phyloP scores from a whole-genome alignment of 2,113 vertebrate genomes.

The Nycticryphes semicollaris region DNA sequence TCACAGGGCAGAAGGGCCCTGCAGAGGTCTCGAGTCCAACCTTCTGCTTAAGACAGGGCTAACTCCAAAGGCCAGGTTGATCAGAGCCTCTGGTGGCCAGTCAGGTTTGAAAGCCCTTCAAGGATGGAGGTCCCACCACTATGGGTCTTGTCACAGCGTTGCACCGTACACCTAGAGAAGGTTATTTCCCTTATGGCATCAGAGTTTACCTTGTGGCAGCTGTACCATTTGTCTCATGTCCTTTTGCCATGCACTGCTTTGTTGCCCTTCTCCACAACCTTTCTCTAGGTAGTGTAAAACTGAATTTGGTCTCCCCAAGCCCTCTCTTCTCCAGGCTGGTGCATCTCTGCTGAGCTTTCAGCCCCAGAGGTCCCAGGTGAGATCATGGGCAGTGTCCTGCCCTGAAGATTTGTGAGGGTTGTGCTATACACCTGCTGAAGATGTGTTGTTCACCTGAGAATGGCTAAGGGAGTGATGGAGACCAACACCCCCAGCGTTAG shows the following conservation, averaged over 20 bases:
- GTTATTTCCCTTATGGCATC: background rate
- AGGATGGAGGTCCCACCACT: background rate
- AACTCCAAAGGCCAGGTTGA: background rate
- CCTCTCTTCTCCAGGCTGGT: background rate
- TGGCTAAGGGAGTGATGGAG: background rate
- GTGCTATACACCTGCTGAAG: background rate
- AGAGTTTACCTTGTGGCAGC: background rate
- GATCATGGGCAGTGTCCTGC: background rate
- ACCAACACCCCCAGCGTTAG: accelerated
- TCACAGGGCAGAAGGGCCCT: background rate
- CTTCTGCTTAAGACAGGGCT: background rate
- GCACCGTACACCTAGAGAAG: background rate
- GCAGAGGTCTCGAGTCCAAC: background rate
- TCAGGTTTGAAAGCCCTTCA: background rate
- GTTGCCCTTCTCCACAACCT: background rate
- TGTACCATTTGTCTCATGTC: background rate
- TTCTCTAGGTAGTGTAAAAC: background rate
- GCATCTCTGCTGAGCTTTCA: background rate
- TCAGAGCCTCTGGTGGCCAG: background rate
- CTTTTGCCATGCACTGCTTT: background rate
- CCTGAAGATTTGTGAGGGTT: background rate
- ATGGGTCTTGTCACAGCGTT: background rate
- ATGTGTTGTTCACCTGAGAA: background rate
- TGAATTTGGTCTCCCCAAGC: background rate
- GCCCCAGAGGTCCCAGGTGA: background rate